Conservation (phyloP, 1,140 invertebrate genomes). For the Cephus cinctus region DNA sequence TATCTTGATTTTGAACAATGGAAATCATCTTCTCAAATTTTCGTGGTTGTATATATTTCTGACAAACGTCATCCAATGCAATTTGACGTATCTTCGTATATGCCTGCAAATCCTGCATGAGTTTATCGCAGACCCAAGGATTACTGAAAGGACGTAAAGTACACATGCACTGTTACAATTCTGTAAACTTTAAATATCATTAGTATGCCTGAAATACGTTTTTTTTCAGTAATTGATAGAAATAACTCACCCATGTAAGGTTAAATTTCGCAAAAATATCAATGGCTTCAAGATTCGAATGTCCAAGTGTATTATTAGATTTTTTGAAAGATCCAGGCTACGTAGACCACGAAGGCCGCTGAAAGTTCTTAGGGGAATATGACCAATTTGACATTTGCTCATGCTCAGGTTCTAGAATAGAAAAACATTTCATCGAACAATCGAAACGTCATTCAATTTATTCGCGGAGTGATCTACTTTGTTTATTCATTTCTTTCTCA, state of each 20-base stretch:
- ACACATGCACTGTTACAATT: too few species aligned
- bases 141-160: constrained; percentile 31
- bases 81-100: constrained; percentile 22
- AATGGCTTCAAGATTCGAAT: constrained; percentile 19
- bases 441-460: too few species aligned
- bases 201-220: background rate
- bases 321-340: constrained; percentile 43
- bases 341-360: constrained; percentile 32
- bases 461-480: too few species aligned
- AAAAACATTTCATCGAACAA: too few species aligned
- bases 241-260: constrained; percentile 33
- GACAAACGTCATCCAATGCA: constrained; percentile 25
- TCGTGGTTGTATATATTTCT: constrained; percentile 8
- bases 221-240: constrained; percentile 1
- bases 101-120: constrained; percentile 23
- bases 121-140: constrained; percentile 36
- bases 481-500: too few species aligned
- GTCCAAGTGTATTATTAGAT: constrained; percentile 38
- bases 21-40: constrained; percentile 39
- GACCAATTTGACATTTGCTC: constrained; percentile 38
- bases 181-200: constrained; percentile 1
- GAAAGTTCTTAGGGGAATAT: constrained; percentile 37
- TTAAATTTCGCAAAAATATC: constrained; percentile 24
- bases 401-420: constrained; percentile 38
- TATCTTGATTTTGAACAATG: constrained; percentile 7